Evolutionary conservation across 2,113 vertebrate genomes (phyloP), one percentile per base, ranked within the genome.

Genomic region (Dromaius novaehollandiae): DNA sequence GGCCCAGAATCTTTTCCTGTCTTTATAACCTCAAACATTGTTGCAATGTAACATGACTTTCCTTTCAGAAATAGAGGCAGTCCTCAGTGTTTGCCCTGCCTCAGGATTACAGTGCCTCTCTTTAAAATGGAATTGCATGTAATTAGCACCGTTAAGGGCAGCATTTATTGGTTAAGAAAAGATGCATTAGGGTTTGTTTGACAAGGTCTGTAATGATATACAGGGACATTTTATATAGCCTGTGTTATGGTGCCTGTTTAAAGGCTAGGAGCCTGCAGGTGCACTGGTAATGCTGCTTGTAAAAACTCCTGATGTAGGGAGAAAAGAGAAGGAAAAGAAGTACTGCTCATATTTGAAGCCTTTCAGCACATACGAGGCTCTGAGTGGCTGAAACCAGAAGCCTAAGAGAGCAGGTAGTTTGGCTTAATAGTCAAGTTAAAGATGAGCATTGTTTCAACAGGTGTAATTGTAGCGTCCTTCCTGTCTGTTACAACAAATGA

Each of bases 381-480:
- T 56, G 17, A 56, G 5, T 51, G 44, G 28, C 60, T 38, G 13
- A 66, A 65, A 56, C 18, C 8, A 60, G 36, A 77, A 78, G 53
- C 42, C 2, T 2, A 65, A 84, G 63, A 81, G 40, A 66, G 82
- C n/a, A 55, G 25, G 55, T 84, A 63, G 24, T 84, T 85, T 88
- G 66, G 60, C 46, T 81, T 42, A 51, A 40, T 32, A 7, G 17
- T 36, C 63, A 48, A 8, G 5, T 66, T 91, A 81, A 82, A 90
- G 89, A 80, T 1, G 26, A 93, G 64, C 58, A 30, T 63, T 48
- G 70, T 86, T 88, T 96, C 96, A 96, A 97, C 96, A 96, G 96
- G 95, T 97, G 88, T 78, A 71, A 36, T 56, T 82, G 88, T 48
- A 40, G 36, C 58, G 88, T 58, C 51, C 73, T 96, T 86, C 70